phyloP scores from a whole-genome alignment of 2,113 vertebrate species.

The Leucoraja erinaceus region DNA sequence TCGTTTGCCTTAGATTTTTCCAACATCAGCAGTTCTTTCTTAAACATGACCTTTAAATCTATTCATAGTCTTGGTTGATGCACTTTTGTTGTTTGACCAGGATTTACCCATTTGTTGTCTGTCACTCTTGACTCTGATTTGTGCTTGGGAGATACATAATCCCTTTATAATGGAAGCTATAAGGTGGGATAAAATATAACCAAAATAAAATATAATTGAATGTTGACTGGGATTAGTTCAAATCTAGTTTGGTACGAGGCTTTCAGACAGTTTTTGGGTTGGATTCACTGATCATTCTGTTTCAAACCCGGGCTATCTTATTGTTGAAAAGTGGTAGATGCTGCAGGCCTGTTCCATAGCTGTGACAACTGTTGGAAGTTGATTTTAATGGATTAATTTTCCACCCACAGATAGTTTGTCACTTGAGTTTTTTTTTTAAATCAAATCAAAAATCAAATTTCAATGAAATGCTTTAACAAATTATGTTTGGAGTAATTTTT shows the following conservation, averaged over 20 bases:
- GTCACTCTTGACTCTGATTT: not conserved
- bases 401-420: not conserved
- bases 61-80: not conserved
- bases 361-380: not conserved
- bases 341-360: not conserved
- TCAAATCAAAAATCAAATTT: not conserved
- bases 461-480: not conserved
- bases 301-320: not conserved
- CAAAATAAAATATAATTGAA: not conserved
- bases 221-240: not conserved
- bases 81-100: not conserved
- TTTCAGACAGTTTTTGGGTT: not conserved
- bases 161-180: not conserved
- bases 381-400: not conserved
- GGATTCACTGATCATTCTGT: not conserved
- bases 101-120: not conserved
- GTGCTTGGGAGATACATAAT: not conserved
- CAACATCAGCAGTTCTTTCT: no score
- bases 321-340: not conserved
- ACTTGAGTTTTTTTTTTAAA: not conserved
- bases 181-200: not conserved
- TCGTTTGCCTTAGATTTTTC: no score
- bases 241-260: not conserved
- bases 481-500: not conserved
- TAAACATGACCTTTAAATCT: not conserved